A percentile compares a stretch with the other conserved stretches of the same genome.
Evolutionary conservation across 2,888 invertebrate genomes (phyloP).

Genomic region (Lamellibrachia satsuma): DNA sequence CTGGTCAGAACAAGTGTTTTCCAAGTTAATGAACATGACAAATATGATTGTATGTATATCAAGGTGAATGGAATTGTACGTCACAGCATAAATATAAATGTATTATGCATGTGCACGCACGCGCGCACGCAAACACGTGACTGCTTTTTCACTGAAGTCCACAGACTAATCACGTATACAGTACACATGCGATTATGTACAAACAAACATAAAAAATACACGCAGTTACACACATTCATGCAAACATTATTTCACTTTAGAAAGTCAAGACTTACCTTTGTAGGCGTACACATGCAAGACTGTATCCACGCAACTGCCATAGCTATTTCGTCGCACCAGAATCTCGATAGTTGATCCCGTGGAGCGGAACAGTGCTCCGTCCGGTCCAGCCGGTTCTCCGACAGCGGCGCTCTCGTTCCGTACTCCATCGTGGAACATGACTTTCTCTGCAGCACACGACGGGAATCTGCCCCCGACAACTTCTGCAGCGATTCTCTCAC

Average conservation of each 20-base stretch:
- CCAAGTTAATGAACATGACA: background rate
- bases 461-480: background rate
- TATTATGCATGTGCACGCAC: no score
- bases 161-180: no score
- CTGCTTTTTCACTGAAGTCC: no score
- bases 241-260: background rate
- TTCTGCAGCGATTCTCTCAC: background rate
- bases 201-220: no score
- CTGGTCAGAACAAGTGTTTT: background rate
- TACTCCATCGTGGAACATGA: background rate
- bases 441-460: background rate
- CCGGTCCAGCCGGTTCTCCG: background rate
- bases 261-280: background rate
- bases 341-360: background rate
- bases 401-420: background rate
- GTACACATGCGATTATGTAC: no score
- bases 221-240: no score
- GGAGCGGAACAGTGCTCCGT: background rate
- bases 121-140: no score
- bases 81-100: no score
- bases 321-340: background rate
- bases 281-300: background rate
- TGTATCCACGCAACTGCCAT: background rate
- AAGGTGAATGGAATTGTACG: no score
- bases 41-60: no score